Base-by-base conservation (phyloP, 2,888 invertebrate species). In the Lithophane semibrunnea region DNA sequence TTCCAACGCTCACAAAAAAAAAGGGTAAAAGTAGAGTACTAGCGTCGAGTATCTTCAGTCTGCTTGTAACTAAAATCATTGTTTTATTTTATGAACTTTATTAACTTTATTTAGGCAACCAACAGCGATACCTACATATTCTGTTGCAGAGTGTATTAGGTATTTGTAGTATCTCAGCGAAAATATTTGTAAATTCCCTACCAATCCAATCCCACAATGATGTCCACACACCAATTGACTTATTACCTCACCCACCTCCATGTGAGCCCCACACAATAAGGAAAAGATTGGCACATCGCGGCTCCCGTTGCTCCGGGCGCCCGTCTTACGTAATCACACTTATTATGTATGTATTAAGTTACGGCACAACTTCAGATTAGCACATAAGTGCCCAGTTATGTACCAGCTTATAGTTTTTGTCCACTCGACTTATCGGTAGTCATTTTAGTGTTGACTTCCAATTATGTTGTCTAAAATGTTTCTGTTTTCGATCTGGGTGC, bases 241-340 rank as follows among this genome's bases (percentile, higher is more conserved):
- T 37, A 75, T 73, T 18, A 29, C 58, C 29, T 8, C 4, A 71
- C 73, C 18, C 24, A 71, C 65, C 84, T 8, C 60, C 92, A 94
- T 94, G 88, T 92, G 89, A 93, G 66, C 93, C 88, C 0, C 58
- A 65, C 82, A 75, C 75, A 88, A 91, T 91, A 90, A 94, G 94
- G 94, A 94, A 95, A 94, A 95, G 95, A 96, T 96, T 96, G 95
- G 96, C 95, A 96, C 95, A 95, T 95, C 95, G 92, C 92, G 90
- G 94, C 94, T 94, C 94, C 95, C 94, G 94, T 92, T 93, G 94
- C 94, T 89, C 86, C 89, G 87, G 92, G 95, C 93, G 80, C 89
- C 90, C 90, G 92, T 90, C 94, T 94, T 95, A 92, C 93, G 93
- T 95, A 95, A 96, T 95, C 93, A 93, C 94, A 91, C 95, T 94